A percentile compares a stretch with the other conserved stretches of the same genome.
These are phyloP conservation scores for Athene cunicularia DNA, from an alignment of 2,113 vertebrate species.

Conservation along the genomic window DNA sequence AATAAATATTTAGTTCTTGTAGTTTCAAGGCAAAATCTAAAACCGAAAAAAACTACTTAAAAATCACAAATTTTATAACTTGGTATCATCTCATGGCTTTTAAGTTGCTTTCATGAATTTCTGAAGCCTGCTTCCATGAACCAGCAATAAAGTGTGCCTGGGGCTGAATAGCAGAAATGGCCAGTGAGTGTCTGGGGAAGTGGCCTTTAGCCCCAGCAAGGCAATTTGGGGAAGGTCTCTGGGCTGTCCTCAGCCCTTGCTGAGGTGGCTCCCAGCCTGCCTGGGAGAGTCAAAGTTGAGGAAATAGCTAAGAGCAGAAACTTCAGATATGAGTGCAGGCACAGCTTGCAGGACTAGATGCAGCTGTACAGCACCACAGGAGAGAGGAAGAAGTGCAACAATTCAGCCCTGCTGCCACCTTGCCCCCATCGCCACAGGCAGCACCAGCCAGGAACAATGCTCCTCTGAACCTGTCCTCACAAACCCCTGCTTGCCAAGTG, in stretches of 20 bases:
- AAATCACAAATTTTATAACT: background rate
- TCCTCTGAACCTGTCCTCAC: background rate
- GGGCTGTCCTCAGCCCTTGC: background rate
- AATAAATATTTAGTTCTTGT: background rate
- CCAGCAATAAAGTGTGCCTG: background rate
- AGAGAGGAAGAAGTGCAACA: background rate
- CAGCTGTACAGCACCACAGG: no score
- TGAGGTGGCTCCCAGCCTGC: background rate
- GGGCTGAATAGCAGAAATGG: background rate
- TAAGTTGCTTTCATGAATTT: background rate
- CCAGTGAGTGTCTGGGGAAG: fast-evolving
- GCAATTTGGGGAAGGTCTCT: background rate
- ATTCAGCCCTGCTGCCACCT: background rate
- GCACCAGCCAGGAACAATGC: background rate
- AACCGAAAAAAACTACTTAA: background rate
- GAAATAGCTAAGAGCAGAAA: background rate
- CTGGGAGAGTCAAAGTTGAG: background rate
- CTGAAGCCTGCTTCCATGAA: background rate
- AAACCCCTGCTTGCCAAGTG: background rate
- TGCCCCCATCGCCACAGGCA: fast-evolving
- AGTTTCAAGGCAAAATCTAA: background rate
- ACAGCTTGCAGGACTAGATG: background rate
- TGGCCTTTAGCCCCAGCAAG: background rate
- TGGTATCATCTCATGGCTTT: background rate
- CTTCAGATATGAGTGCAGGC: background rate